Conservation (phyloP, 2,113 vertebrate species). For the Lagopus leucura region DNA sequence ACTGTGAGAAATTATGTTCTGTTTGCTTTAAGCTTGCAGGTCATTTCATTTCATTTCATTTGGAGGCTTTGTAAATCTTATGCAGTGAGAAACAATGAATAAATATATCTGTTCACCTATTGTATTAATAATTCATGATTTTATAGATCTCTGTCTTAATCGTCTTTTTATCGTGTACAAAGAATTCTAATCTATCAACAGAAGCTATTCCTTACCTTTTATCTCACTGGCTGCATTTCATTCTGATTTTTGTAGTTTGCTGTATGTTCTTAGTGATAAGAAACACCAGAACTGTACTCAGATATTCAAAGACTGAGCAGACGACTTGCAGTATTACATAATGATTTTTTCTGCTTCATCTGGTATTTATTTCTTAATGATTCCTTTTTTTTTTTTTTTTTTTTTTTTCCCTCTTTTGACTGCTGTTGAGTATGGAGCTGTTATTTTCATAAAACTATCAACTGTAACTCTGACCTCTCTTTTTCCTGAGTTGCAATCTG, state of each 20-base stretch:
- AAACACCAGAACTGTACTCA: background rate
- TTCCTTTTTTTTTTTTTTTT: conserved; percentile 12
- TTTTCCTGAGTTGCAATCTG: background rate
- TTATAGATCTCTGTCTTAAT: background rate
- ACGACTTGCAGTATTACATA: background rate
- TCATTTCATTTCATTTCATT: background rate
- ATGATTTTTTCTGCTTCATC: background rate
- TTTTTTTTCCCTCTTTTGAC: conserved; percentile 21
- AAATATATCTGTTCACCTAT: background rate
- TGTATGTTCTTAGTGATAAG: background rate
- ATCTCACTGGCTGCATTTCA: background rate
- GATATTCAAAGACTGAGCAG: background rate
- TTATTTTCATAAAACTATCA: conserved; percentile 23
- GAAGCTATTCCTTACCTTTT: background rate
- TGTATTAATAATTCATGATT: background rate
- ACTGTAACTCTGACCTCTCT: background rate
- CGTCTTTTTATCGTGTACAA: background rate
- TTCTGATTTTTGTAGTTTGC: background rate
- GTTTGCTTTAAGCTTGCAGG: background rate
- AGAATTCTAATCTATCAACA: background rate
- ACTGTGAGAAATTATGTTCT: background rate
- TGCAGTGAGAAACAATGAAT: background rate
- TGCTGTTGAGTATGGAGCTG: background rate
- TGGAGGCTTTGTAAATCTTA: background rate
- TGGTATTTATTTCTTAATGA: background rate